Evolutionary conservation across 2,888 invertebrate species (phyloP), one percentile per base, ranked within the genome.

Genomic region (Agrotis clavis): DNA sequence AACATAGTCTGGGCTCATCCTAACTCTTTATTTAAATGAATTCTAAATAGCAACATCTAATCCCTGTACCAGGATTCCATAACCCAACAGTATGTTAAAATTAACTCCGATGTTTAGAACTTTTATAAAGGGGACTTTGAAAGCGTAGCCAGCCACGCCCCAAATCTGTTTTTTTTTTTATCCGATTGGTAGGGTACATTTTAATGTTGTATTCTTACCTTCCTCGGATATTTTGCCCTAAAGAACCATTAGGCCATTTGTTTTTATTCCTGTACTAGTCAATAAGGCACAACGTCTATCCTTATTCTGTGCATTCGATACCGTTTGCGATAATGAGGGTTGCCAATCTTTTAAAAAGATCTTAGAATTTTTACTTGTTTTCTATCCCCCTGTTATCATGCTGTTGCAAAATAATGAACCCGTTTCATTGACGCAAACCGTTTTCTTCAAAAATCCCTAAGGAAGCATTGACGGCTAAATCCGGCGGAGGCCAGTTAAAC

Each of bases 61-160:
- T 86, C 92, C 79, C 62, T 74, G 77, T 92, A 95, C 94, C 83
- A 94, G 93, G 94, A 75, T 68, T 74, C 59, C 90, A 94, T 92
- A 86, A 88, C 77, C 76, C 69, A 77, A 78, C 77, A 90, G 87
- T 87, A 89, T 87, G 86, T 88, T 84, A 83, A 87, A 86, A 82
- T 75, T 84, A 86, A 86, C 83, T 87, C 86, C 87, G 56, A 47
- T 25, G 60, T 13, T 79, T 68, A 63, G 68, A 71, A 61, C 21
- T 21, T 19, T 35, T 19, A 25, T 64, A 65, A 65, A 88, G 90
- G 90, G 87, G 83, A 56, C 18, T 41, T 59, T 54, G 18, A 89
- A 88, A 89, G 87, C 84, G 13, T 13, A 14, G 56, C 86, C 87
- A n/a, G 57, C 85, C 87, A 82, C 87, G 85, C 88, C 87, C 56